Percentiles rank a stretch among this genome's conserved stretches.
phyloP scores from a whole-genome alignment of 2,888 invertebrate genomes.

The Archips xylosteana region DNA sequence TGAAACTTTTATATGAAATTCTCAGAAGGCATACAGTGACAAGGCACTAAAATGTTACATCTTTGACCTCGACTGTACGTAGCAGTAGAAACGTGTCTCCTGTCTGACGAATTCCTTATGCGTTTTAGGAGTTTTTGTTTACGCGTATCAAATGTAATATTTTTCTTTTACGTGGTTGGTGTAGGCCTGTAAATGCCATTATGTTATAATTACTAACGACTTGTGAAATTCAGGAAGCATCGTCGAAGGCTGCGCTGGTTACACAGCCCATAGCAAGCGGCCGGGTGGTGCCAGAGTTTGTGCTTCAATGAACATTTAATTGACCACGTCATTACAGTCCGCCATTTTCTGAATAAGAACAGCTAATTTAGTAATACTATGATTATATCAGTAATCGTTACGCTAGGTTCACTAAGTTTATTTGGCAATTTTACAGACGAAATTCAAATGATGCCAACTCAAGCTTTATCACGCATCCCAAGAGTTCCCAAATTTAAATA shows the following conservation, averaged over 20 bases:
- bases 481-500: slow-evolving; percentile 14
- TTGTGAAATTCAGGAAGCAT: neutral
- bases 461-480: slow-evolving; percentile 37
- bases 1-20: no score
- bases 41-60: no score
- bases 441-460: slow-evolving; percentile 43
- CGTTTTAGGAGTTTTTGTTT: neutral
- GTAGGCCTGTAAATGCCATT: neutral
- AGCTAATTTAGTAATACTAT: slow-evolving; percentile 65
- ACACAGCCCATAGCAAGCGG: slow-evolving; percentile 44
- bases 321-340: slow-evolving; percentile 64
- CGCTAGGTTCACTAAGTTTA: slow-evolving; percentile 57
- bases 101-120: no score
- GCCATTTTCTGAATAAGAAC: slow-evolving; percentile 58
- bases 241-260: slow-evolving; percentile 1
- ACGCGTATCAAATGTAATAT: neutral
- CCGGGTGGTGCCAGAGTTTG: slow-evolving; percentile 50
- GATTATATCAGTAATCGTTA: slow-evolving; percentile 59
- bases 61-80: no score
- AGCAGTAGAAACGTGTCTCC: no score
- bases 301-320: slow-evolving; percentile 64
- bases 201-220: neutral
- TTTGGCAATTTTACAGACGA: slow-evolving; percentile 66
- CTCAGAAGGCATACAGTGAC: no score
- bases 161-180: neutral